phyloP scores from a whole-genome alignment of 2,888 invertebrate species.

The Zootermopsis nevadensis region DNA sequence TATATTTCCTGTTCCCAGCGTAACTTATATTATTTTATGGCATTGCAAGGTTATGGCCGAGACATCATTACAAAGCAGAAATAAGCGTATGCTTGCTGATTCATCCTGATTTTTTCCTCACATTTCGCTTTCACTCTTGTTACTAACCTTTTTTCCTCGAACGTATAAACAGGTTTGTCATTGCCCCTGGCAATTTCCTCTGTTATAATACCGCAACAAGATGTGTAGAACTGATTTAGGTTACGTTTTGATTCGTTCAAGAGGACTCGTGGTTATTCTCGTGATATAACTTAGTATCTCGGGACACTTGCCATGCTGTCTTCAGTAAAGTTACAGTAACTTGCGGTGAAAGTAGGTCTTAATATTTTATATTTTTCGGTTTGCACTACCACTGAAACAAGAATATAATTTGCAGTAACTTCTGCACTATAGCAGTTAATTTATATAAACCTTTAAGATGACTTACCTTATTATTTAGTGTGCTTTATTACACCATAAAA shows the following conservation, averaged over 20 bases:
- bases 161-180: not conserved
- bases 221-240: not conserved
- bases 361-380: too few species aligned
- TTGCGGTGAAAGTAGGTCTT: conserved; percentile 2
- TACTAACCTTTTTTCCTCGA: not conserved
- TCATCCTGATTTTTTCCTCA: not conserved
- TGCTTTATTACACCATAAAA: too few species aligned
- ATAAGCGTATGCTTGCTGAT: not conserved
- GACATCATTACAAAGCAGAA: not conserved
- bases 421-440: too few species aligned
- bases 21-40: too few species aligned
- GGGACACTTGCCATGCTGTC: not conserved
- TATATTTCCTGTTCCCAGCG: too few species aligned
- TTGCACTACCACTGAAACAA: too few species aligned
- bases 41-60: conserved; percentile 3
- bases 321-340: too few species aligned
- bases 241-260: too few species aligned
- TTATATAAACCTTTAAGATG: too few species aligned
- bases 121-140: not conserved
- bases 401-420: too few species aligned
- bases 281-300: not conserved
- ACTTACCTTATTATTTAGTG: too few species aligned
- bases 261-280: too few species aligned
- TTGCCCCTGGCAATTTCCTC: not conserved
- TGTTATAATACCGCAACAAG: not conserved